A percentile compares a stretch with the other conserved stretches of the same genome.
phyloP scores from a whole-genome alignment of 2,113 vertebrate genomes.

The Perca fluviatilis region DNA sequence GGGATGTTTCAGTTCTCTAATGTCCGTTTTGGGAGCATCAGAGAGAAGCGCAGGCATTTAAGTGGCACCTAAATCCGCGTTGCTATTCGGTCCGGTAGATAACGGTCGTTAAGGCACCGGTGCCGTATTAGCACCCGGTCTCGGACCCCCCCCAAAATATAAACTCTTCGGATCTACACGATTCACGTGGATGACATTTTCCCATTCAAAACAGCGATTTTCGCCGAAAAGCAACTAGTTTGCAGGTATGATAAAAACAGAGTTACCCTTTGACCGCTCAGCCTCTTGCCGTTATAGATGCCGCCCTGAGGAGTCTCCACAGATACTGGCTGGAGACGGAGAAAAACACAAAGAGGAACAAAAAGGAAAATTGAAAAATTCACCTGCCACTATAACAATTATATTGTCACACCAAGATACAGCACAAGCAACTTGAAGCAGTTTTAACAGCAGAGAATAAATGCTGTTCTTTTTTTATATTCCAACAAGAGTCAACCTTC shows the following conservation, averaged over 20 bases:
- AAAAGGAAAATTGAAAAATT: neutral
- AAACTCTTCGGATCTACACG: too few relatives aligned
- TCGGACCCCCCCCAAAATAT: too few relatives aligned
- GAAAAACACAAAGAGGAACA: neutral
- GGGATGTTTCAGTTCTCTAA: too few relatives aligned
- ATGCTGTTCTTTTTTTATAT: neutral
- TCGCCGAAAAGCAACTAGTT: too few relatives aligned
- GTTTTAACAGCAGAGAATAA: neutral
- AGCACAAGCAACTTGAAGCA: neutral
- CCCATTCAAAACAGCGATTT: too few relatives aligned
- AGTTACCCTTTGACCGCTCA: slow-evolving; percentile 90
- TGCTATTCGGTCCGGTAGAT: too few relatives aligned
- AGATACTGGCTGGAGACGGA: slow-evolving; percentile 82
- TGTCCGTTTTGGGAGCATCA: too few relatives aligned
- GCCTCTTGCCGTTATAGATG: slow-evolving; percentile 88
- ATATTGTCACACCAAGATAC: neutral
- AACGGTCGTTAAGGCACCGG: too few relatives aligned
- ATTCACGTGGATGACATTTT: too few relatives aligned
- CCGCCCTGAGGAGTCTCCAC: slow-evolving; percentile 93
- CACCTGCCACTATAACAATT: neutral
- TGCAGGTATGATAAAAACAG: neutral
- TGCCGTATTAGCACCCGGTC: too few relatives aligned
- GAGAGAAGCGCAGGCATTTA: too few relatives aligned
- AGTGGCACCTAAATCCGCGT: too few relatives aligned
- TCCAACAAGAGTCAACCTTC: neutral